Conservation (phyloP, 2,113 vertebrate species). For the Rafetus swinhoei region DNA sequence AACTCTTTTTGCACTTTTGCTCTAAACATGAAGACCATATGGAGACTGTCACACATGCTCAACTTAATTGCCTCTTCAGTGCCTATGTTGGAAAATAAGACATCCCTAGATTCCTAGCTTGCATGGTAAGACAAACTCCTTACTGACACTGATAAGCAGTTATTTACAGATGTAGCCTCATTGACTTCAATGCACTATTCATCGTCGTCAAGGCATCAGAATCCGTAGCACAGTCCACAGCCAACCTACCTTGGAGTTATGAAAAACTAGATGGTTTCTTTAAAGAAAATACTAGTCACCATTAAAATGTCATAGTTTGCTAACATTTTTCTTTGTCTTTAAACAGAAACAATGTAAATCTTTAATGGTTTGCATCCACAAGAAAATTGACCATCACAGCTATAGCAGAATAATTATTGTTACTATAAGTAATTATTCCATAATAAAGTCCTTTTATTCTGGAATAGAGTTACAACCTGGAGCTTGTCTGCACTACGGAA, state of each 20-base stretch:
- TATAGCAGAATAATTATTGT: background rate
- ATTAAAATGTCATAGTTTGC: background rate
- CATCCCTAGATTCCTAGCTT: background rate
- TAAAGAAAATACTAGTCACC: background rate
- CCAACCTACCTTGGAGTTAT: background rate
- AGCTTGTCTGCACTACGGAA: no score
- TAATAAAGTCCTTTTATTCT: background rate
- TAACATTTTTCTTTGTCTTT: background rate
- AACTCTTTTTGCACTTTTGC: background rate
- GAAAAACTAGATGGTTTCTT: background rate
- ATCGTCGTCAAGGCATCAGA: background rate
- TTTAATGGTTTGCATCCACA: background rate
- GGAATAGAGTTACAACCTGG: background rate
- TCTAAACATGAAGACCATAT: conserved; percentile 5
- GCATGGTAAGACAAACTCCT: background rate
- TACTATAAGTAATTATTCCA: background rate
- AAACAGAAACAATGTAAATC: background rate
- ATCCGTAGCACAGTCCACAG: background rate
- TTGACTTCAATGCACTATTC: background rate
- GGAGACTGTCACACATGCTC: background rate
- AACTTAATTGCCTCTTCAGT: background rate
- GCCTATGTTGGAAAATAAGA: rapidly evolving
- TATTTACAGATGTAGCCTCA: background rate
- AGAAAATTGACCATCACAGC: background rate
- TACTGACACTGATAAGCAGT: background rate